Conservation (phyloP, 2,797 vertebrate species). For the Melanotaenia pygmaea region DNA sequence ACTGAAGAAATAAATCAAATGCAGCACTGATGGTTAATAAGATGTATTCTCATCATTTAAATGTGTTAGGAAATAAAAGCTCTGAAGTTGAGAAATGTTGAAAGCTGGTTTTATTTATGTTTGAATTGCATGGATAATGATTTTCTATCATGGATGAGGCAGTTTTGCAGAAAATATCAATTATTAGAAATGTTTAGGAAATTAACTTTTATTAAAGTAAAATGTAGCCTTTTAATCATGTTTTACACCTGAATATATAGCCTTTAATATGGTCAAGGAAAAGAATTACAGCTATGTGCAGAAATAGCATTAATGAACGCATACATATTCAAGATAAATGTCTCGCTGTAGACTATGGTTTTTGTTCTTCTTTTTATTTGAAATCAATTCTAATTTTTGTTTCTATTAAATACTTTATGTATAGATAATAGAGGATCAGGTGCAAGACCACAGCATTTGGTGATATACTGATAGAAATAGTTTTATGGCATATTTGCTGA, state of each 20-base stretch:
- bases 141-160: conserved; percentile 15
- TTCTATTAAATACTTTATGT: no score
- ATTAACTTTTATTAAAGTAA: conserved; percentile 12
- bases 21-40: conserved; percentile 49
- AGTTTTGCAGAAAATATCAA: conserved; percentile 21
- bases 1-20: conserved; percentile 55
- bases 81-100: conserved; percentile 57
- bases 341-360: no score
- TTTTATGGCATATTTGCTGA: no score
- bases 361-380: no score
- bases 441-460: no score
- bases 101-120: conserved; percentile 44
- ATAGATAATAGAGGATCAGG: no score
- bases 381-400: no score
- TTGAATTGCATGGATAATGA: background rate
- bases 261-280: no score
- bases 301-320: no score
- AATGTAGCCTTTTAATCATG: conserved; percentile 18
- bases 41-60: conserved; percentile 58
- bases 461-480: no score
- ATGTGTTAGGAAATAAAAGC: conserved; percentile 39
- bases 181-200: conserved; percentile 28
- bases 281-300: no score
- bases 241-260: background rate
- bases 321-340: no score